Conservation (phyloP, 2,113 vertebrate species). For the Tautogolabrus adspersus region DNA sequence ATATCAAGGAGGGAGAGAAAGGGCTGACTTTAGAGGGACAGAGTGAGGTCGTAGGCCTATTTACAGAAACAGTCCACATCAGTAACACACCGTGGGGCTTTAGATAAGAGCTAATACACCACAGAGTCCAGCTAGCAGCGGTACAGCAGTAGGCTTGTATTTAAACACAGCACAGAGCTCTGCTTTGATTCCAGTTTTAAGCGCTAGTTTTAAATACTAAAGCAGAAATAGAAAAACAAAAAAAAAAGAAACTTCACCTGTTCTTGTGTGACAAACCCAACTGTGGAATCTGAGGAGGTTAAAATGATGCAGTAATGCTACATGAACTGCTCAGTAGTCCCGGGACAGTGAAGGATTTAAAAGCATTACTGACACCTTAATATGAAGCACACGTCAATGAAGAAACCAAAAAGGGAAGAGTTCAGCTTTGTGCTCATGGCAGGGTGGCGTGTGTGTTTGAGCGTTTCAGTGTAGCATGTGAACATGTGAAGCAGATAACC, state of each 20-base stretch:
- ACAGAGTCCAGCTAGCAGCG: constrained; percentile 55
- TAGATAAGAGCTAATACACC: constrained; percentile 35
- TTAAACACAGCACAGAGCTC: constrained; percentile 17
- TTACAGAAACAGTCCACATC: constrained; percentile 53
- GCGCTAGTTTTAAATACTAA: constrained; percentile 42
- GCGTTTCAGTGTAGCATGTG: neutral
- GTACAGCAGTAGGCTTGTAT: constrained; percentile 64
- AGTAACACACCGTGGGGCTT: neutral
- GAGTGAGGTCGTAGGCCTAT: constrained; percentile 47
- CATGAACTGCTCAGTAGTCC: constrained; percentile 69
- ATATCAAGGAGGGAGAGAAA: constrained; percentile 29
- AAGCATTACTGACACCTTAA: constrained; percentile 54
- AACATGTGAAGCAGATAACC: constrained; percentile 14
- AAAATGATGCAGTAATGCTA: constrained; percentile 55
- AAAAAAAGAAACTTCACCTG: constrained; percentile 16
- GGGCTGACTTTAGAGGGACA: constrained; percentile 23
- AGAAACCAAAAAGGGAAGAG: constrained; percentile 11
- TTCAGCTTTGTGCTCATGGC: neutral
- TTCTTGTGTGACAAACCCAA: neutral
- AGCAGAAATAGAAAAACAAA: constrained; percentile 25
- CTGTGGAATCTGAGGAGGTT: constrained; percentile 24
- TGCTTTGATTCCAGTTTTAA: constrained; percentile 69
- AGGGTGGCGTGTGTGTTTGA: neutral
- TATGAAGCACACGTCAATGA: constrained; percentile 19
- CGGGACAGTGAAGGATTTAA: constrained; percentile 48